Evolutionary conservation across 2,113 vertebrate species (phyloP), one percentile per base, ranked within the genome.

Genomic region (Pollachius pollachius): DNA sequence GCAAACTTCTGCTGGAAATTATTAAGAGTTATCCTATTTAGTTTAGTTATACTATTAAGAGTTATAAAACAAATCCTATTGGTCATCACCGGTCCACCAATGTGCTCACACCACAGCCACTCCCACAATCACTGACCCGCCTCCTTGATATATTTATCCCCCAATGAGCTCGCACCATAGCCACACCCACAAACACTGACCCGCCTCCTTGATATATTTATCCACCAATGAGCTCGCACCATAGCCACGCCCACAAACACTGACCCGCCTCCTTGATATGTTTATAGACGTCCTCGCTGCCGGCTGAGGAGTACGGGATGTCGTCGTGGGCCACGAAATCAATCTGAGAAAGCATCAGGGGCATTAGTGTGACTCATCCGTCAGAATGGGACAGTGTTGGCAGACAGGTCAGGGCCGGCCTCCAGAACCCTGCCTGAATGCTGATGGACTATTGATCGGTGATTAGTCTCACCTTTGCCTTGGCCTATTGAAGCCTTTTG

Each of bases 271-370:
- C 96, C 88, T 99, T 99, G 88, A 99, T 98, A 83, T 99, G 96
- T 91, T 97, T 97, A 85, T 99, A 99, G 27, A 99, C 95, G 13
- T 99, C 97, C 86, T 99, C 97, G n/a, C 94, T 97, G 84, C 97
- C 97, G 82, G 97, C 97, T n/a, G 97, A 99, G 71, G 96, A 98
- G 91, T 99, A 99, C 0, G 97, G 97, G 84, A 99, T 98, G 74
- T 99, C 97, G 80, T 99, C 97, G 0, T 98, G 97, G 71, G 97
- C 97, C 92, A 99, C 97, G 77, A 99, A 99, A 89, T 99, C 97
- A 85, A 99, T 99, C 97, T 99, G 90, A 83, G 78, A 70, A 70
- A 70, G 69, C 79, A 82, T 68, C 65, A 85, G 83, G 63, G 69
- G 72, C 68, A 81, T 18, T 9, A 48, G 11, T 34, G 67, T 25